These are phyloP conservation scores for Aromia moschata DNA, from an alignment of 2,888 invertebrate species.

Conservation along the genomic window DNA sequence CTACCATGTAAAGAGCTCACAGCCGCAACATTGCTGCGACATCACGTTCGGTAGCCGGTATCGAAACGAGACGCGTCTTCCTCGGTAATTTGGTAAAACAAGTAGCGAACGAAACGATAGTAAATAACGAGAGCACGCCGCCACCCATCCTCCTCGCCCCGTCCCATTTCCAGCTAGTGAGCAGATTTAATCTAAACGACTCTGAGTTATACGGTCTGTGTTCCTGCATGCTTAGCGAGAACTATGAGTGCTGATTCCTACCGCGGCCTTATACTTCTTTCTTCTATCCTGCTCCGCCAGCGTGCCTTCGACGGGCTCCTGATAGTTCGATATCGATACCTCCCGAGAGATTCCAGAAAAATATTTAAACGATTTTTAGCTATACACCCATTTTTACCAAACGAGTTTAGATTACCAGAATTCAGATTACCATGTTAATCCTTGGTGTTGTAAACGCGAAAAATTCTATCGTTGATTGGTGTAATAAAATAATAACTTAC, in stretches of 20 bases:
- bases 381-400: no score
- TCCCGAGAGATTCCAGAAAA: no score
- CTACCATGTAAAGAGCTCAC: constrained; percentile 12
- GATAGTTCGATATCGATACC: constrained; percentile 7
- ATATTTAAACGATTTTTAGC: no score
- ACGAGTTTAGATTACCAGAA: no score
- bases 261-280: constrained; percentile 5
- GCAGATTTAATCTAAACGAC: constrained; percentile 60
- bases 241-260: constrained; percentile 23
- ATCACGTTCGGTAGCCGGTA: constrained; percentile 57
- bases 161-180: constrained; percentile 14
- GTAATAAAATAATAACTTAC: no score
- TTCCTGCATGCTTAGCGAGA: constrained; percentile 49
- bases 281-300: constrained; percentile 15
- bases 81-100: constrained; percentile 61
- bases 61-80: constrained; percentile 55
- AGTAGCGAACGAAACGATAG: constrained; percentile 59
- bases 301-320: constrained; percentile 8
- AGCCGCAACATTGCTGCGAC: constrained; percentile 47
- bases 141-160: constrained; percentile 34
- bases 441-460: no score
- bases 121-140: constrained; percentile 47
- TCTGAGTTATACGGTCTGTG: constrained; percentile 59
- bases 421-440: no score
- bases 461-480: no score